Conservation (phyloP, 2,797 vertebrate genomes). For the Chrosomus eos region DNA sequence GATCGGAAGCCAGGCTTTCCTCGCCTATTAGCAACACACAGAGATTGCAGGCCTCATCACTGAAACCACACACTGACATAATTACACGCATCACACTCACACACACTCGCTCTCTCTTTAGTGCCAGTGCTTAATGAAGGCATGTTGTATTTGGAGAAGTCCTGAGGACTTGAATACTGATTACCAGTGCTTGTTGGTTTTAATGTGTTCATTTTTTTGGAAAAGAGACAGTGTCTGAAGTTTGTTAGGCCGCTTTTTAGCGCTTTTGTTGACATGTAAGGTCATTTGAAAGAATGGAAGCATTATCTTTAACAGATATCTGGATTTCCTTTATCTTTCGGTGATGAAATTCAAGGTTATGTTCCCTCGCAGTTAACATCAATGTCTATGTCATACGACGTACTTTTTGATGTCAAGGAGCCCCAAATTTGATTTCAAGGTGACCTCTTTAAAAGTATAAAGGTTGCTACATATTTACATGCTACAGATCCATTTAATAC, state of each 20-base stretch:
- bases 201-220: slow-evolving; percentile 38
- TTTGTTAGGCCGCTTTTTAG: slow-evolving; percentile 9
- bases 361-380: slow-evolving; percentile 4
- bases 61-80: slow-evolving; percentile 62
- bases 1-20: slow-evolving; percentile 56
- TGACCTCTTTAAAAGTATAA: too few relatives aligned
- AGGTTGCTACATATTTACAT: too few relatives aligned
- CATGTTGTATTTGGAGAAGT: slow-evolving; percentile 58
- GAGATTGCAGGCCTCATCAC: slow-evolving; percentile 56
- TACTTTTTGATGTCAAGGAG: too few relatives aligned
- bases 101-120: slow-evolving; percentile 42
- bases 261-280: slow-evolving; percentile 35
- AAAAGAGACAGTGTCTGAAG: slow-evolving; percentile 13
- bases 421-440: too few relatives aligned
- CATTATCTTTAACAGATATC: slow-evolving; percentile 43
- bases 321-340: slow-evolving; percentile 29
- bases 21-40: slow-evolving; percentile 58
- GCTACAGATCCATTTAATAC: too few relatives aligned
- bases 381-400: not conserved
- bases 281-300: slow-evolving; percentile 36
- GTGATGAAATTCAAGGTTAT: slow-evolving; percentile 22
- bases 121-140: slow-evolving; percentile 58
- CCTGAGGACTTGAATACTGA: slow-evolving; percentile 44
- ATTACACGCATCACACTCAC: slow-evolving; percentile 61
- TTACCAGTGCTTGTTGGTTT: slow-evolving; percentile 46